Evolutionary conservation across 2,113 vertebrate genomes (phyloP).

Genomic region (Lepus europaeus): DNA sequence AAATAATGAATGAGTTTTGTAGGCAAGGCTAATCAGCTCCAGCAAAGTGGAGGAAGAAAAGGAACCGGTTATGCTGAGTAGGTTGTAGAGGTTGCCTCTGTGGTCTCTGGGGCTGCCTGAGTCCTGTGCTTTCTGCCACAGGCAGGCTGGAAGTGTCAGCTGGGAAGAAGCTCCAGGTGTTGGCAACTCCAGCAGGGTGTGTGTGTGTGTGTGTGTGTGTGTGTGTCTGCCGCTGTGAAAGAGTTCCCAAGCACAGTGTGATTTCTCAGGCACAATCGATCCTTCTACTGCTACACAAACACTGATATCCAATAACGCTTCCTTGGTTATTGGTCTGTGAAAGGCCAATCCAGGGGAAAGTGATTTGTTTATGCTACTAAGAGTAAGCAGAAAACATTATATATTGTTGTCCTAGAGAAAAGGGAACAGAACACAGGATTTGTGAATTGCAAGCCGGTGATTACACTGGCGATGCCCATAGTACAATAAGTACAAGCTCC

Average conservation of each 20-base stretch:
- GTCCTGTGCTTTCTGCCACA: neutral
- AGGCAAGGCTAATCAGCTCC: neutral
- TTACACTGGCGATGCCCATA: neutral
- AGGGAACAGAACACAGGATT: conserved; percentile 60
- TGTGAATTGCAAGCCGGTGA: conserved; percentile 44
- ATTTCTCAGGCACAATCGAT: conserved; percentile 31
- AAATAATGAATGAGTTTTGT: neutral
- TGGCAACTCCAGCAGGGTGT: conserved; percentile 18
- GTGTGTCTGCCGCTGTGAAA: neutral
- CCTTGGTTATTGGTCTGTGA: conserved; percentile 64
- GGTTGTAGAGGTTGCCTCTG: accelerated
- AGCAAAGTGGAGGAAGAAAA: neutral
- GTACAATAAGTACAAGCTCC: neutral
- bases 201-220: neutral
- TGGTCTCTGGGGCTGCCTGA: neutral
- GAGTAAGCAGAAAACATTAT: conserved; percentile 61
- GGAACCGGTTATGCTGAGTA: neutral
- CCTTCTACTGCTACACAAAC: conserved; percentile 75
- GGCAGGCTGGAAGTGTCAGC: neutral
- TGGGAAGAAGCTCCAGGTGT: neutral
- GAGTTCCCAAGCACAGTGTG: conserved; percentile 66
- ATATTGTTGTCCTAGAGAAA: conserved; percentile 65
- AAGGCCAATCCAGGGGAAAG: conserved; percentile 67
- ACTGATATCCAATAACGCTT: conserved; percentile 74
- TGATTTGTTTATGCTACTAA: conserved; percentile 75